Evolutionary conservation across 2,797 vertebrate species (phyloP).

Genomic region (Petrocephalus sullivani): DNA sequence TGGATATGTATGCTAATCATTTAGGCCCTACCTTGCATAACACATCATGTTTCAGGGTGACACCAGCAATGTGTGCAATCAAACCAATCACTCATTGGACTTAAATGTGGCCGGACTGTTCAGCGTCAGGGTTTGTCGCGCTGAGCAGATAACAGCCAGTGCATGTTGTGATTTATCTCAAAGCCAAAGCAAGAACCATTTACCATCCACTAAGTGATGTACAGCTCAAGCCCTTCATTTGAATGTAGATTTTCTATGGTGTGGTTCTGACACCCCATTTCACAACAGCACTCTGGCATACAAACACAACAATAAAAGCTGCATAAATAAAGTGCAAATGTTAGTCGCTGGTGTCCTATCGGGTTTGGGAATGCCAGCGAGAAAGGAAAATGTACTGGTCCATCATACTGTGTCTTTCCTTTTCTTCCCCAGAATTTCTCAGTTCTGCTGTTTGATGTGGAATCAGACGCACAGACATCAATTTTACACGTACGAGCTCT

Average conservation of each 20-base stretch:
- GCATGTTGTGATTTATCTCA: constrained; percentile 2
- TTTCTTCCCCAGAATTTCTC: background rate
- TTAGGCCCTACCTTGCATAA: background rate
- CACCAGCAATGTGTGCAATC: background rate
- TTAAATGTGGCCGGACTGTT: background rate
- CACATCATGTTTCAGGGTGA: background rate
- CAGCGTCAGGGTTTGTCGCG: background rate
- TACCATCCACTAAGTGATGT: background rate
- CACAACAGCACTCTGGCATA: background rate
- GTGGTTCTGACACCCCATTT: background rate
- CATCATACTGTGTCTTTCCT: background rate
- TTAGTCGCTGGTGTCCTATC: background rate
- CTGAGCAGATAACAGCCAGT: background rate
- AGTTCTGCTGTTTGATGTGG: background rate
- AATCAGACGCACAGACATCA: background rate
- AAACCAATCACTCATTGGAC: background rate
- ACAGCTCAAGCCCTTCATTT: background rate
- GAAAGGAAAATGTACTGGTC: background rate
- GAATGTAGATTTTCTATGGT: background rate
- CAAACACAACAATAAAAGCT: background rate
- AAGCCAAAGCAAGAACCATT: background rate
- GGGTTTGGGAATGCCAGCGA: background rate
- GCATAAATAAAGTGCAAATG: background rate
- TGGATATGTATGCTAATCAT: background rate
- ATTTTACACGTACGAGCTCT: constrained; percentile 44